Evolutionary conservation across 2,113 vertebrate species (phyloP).

Genomic region (Eurystomus gularis): DNA sequence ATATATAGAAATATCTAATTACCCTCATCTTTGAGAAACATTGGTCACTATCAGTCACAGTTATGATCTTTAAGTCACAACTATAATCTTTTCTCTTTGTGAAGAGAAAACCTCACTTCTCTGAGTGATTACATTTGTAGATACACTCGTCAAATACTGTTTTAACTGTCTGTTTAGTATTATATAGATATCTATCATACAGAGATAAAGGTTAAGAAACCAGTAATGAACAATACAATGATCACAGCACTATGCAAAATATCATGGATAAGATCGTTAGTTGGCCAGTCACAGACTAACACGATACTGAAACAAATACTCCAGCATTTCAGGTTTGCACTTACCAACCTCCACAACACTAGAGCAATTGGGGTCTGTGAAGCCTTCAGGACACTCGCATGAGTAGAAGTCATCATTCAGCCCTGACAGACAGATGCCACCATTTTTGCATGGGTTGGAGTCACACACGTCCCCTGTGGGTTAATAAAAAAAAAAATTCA

Average conservation of each 20-base stretch:
- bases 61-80: background rate
- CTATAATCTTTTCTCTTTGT: background rate
- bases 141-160: background rate
- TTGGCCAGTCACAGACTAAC: background rate
- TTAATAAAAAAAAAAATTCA: background rate
- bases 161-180: background rate
- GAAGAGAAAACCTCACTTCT: background rate
- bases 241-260: background rate
- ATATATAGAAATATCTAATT: background rate
- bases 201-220: background rate
- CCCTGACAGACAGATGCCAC: slow-evolving; percentile 75
- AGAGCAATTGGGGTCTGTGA: slow-evolving; percentile 79
- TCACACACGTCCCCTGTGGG: slow-evolving; percentile 72
- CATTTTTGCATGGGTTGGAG: slow-evolving; percentile 79
- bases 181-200: background rate
- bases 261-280: rapidly evolving
- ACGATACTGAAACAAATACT: background rate
- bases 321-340: slow-evolving; percentile 66
- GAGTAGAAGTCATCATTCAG: slow-evolving; percentile 73
- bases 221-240: background rate
- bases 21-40: background rate
- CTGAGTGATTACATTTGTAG: background rate
- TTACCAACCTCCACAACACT: slow-evolving; percentile 85
- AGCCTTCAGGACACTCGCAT: slow-evolving; percentile 79
- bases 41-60: background rate